These are phyloP conservation scores for Melanotaenia nigrans DNA, from an alignment of 2,797 vertebrate genomes.

Conservation along the genomic window DNA sequence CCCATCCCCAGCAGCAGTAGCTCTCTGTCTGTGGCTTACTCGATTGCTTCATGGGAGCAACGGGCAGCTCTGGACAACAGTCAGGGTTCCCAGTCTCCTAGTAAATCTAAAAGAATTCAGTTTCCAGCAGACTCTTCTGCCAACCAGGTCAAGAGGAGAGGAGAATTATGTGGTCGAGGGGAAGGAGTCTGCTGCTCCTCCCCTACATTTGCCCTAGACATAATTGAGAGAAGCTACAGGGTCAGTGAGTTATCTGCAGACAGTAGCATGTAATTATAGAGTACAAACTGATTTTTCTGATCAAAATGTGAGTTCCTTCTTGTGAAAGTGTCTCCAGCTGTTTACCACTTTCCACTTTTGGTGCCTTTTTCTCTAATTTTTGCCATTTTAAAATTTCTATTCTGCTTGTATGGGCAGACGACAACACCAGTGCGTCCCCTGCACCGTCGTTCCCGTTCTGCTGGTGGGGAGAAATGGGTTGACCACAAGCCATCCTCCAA, in stretches of 20 bases:
- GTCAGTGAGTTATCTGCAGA: conserved; percentile 82
- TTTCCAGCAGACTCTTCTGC: conserved; percentile 59
- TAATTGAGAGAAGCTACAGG: conserved; percentile 83
- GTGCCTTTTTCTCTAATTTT: neutral
- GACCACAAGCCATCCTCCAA: conserved; percentile 91
- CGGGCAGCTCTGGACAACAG: conserved; percentile 71
- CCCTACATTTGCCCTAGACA: conserved; percentile 76
- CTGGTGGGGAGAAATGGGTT: conserved; percentile 93
- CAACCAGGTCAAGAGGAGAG: conserved; percentile 62
- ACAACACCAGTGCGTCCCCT: conserved; percentile 78
- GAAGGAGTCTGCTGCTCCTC: conserved; percentile 49
- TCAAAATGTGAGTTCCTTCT: neutral
- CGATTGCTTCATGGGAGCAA: conserved; percentile 86
- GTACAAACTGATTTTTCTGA: neutral
- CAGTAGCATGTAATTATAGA: conserved; percentile 18
- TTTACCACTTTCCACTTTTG: neutral
- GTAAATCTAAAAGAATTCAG: conserved; percentile 67
- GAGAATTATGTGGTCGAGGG: conserved; percentile 74
- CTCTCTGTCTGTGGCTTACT: conserved; percentile 86
- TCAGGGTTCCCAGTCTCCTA: conserved; percentile 65
- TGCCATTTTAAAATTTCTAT: neutral
- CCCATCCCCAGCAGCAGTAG: conserved; percentile 75
- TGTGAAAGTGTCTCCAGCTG: neutral
- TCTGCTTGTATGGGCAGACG: conserved; percentile 77
- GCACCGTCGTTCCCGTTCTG: conserved; percentile 90